Evolutionary conservation across 2,113 vertebrate genomes (phyloP).

Genomic region (Suncus etruscus): DNA sequence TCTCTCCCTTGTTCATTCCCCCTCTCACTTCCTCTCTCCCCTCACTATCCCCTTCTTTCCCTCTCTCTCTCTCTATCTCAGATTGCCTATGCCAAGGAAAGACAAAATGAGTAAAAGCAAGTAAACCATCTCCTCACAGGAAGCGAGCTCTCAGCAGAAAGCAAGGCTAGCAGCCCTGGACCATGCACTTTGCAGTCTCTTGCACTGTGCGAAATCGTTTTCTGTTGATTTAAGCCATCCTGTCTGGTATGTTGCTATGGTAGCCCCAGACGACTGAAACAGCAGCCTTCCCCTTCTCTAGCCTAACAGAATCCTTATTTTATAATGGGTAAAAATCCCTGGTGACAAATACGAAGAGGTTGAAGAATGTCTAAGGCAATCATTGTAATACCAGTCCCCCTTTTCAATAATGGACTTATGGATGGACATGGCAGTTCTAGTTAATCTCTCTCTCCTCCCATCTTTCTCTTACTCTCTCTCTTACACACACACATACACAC

Average conservation of each 20-base stretch:
- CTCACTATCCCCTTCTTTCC: neutral
- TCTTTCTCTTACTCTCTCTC: neutral
- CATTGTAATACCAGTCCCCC: neutral
- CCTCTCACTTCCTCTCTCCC: neutral
- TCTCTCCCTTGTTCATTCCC: neutral
- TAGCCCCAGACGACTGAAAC: neutral
- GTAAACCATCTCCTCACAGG: neutral
- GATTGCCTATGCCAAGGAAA: neutral
- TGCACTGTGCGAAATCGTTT: neutral
- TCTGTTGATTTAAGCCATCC: neutral
- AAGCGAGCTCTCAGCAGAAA: neutral
- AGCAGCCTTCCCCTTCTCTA: neutral
- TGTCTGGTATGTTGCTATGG: neutral
- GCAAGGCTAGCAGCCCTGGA: neutral
- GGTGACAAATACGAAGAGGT: neutral
- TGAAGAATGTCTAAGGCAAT: neutral
- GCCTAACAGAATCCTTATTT: slow-evolving; percentile 5
- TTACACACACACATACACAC: too few relatives aligned
- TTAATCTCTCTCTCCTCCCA: neutral
- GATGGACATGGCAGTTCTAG: neutral
- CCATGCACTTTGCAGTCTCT: neutral
- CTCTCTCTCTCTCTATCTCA: neutral
- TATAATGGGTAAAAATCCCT: neutral
- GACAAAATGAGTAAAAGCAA: neutral
- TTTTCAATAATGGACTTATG: neutral